Conservation (phyloP, 2,113 vertebrate species). For the Ailuropoda melanoleuca region DNA sequence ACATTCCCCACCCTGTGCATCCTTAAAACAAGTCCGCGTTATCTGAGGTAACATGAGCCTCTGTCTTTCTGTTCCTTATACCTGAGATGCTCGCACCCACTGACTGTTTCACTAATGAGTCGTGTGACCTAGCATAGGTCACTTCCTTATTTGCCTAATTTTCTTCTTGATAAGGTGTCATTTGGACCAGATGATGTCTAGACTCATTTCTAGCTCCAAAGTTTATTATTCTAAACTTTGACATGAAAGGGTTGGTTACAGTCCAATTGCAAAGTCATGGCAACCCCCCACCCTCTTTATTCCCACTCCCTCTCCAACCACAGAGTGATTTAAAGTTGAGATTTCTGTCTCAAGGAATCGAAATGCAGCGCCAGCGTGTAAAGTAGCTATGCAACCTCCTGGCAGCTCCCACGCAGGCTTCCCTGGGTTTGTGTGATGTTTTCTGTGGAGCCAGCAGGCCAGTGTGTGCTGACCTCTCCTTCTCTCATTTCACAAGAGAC, state of each 20-base stretch:
- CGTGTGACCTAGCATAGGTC: background rate
- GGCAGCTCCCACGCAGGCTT: background rate
- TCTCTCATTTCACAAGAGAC: slow-evolving; percentile 33
- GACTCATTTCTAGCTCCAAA: background rate
- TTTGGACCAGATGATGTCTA: background rate
- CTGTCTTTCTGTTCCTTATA: background rate
- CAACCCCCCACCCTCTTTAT: background rate
- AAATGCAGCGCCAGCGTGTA: background rate
- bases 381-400: background rate
- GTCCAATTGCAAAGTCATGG: background rate
- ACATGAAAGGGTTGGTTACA: background rate
- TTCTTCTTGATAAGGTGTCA: background rate
- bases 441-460: background rate
- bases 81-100: background rate
- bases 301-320: background rate
- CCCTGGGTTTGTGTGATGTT: background rate
- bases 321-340: slow-evolving; percentile 1
- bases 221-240: slow-evolving; percentile 32
- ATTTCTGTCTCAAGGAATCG: background rate
- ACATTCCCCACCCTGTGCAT: background rate
- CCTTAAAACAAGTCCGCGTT: background rate
- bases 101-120: background rate
- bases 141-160: background rate
- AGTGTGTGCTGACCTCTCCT: background rate
- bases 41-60: background rate